Conservation (phyloP, 92 coral and sea anemone genomes). For the Phenganax marumi region DNA sequence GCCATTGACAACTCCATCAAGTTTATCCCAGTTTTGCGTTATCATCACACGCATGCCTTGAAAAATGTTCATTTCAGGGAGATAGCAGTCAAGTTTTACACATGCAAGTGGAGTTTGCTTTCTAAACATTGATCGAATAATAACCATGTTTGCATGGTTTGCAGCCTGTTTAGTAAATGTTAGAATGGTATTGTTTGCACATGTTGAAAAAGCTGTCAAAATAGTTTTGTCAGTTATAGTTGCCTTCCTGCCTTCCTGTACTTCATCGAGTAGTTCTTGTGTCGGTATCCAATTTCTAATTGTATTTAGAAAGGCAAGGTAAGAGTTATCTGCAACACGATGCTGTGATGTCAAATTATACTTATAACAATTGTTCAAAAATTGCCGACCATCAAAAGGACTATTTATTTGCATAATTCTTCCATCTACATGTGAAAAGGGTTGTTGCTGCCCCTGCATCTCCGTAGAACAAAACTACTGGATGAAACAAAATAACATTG, state of each 20-base stretch:
- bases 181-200: too few species aligned
- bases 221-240: too few species aligned
- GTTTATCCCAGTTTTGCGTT: conserved; percentile 1
- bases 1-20: background rate
- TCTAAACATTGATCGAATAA: too few species aligned
- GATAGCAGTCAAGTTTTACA: background rate
- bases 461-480: background rate
- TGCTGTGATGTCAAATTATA: too few species aligned
- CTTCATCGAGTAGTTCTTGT: background rate
- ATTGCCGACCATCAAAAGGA: background rate
- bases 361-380: too few species aligned
- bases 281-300: conserved; percentile 23
- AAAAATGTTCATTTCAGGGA: background rate
- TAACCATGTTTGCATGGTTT: too few species aligned
- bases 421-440: background rate
- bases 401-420: background rate
- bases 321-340: background rate
- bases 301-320: background rate
- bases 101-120: too few species aligned
- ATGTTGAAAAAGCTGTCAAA: too few species aligned
- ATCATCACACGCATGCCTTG: background rate
- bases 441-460: conserved; percentile 19
- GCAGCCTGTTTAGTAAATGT: background rate
- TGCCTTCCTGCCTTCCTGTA: background rate
- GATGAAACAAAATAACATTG: background rate